Conservation (phyloP, 2,797 vertebrate species). For the Lacerta agilis region DNA sequence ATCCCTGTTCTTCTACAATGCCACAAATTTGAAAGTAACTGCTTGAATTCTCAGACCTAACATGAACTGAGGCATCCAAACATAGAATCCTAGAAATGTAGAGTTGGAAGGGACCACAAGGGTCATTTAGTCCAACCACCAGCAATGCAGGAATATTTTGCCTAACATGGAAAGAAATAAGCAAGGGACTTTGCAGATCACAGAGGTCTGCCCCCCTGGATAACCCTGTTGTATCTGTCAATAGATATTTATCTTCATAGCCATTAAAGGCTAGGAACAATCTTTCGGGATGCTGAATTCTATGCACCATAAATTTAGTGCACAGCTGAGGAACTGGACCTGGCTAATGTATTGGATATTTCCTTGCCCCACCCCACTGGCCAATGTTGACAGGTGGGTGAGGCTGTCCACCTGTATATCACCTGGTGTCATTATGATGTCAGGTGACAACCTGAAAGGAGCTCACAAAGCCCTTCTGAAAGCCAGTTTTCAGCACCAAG, state of each 20-base stretch:
- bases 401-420: no score
- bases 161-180: not conserved
- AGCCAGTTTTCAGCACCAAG: no score
- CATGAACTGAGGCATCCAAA: not conserved
- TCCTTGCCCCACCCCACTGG: no score
- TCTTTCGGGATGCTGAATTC: not conserved
- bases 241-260: not conserved
- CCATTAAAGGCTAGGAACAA: not conserved
- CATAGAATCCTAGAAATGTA: not conserved
- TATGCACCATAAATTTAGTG: not conserved
- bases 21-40: slow-evolving; percentile 12
- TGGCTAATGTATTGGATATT: no score
- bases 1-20: not conserved
- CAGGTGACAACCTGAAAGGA: no score
- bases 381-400: no score
- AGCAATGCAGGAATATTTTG: no score
- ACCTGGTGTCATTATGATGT: no score
- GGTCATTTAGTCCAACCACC: no score
- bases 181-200: not conserved
- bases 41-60: slow-evolving; percentile 5
- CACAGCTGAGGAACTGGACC: no score
- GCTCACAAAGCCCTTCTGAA: no score
- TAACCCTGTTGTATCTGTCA: not conserved
- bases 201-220: not conserved
- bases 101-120: not conserved